Conservation (phyloP, 2,888 invertebrate genomes). For the Perizoma flavofasciatum region DNA sequence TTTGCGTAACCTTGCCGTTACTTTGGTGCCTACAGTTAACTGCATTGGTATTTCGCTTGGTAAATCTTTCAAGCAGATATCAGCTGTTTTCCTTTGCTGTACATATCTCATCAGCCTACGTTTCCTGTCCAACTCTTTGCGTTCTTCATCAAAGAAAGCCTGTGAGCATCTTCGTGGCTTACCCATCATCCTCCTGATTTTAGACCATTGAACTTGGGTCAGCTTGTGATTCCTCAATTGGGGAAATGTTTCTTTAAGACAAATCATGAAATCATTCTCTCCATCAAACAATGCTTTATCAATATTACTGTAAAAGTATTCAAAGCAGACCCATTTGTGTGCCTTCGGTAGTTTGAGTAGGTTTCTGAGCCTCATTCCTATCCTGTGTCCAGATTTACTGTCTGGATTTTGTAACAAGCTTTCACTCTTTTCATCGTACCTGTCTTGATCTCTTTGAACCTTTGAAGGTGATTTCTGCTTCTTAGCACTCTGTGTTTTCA, state of each 20-base stretch:
- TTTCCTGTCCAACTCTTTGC: conserved; percentile 94
- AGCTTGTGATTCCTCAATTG: conserved; percentile 93
- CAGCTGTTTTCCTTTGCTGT: conserved; percentile 95
- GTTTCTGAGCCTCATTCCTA: conserved; percentile 95
- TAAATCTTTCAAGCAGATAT: conserved; percentile 92
- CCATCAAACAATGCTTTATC: conserved; percentile 97
- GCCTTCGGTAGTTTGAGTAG: conserved; percentile 98
- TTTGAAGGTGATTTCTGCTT: conserved; percentile 81
- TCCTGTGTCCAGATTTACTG: conserved; percentile 93
- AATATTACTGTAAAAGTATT: conserved; percentile 99
- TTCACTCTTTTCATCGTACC: conserved; percentile 73
- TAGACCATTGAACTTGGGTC: conserved; percentile 96
- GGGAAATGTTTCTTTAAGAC: conserved; percentile 97
- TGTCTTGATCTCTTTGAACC: conserved; percentile 75
- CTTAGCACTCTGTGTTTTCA: conserved; percentile 69
- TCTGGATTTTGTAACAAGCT: conserved; percentile 86
- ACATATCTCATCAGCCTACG: conserved; percentile 95
- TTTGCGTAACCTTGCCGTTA: conserved; percentile 93
- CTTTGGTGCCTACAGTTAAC: conserved; percentile 97
- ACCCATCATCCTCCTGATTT: conserved; percentile 97
- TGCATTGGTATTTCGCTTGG: conserved; percentile 98
- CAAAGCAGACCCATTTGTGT: conserved; percentile 99
- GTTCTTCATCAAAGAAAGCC: conserved; percentile 98
- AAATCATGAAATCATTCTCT: conserved; percentile 98
- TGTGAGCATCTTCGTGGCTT: conserved; percentile 97